phyloP scores from a whole-genome alignment of 2,113 vertebrate species.

The Tretioscincus oriximinensis region DNA sequence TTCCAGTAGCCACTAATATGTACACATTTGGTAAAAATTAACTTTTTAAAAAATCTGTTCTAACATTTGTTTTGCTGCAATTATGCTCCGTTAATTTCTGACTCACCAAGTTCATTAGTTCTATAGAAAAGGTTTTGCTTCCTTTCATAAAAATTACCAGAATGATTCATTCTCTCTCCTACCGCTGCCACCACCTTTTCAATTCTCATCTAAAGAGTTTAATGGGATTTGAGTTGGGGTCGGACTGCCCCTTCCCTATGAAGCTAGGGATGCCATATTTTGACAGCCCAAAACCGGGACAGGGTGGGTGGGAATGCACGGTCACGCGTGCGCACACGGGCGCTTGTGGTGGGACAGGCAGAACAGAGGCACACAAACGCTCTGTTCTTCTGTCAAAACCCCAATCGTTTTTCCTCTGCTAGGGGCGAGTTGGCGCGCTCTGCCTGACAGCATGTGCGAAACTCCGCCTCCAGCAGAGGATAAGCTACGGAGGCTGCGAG shows the following conservation, averaged over 20 bases:
- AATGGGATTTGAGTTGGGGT: neutral
- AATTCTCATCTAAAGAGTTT: neutral
- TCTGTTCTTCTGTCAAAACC: too few relatives aligned
- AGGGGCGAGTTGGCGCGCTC: too few relatives aligned
- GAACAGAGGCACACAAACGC: too few relatives aligned
- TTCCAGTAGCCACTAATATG: neutral
- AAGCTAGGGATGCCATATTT: too few relatives aligned
- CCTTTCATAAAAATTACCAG: conserved; percentile 36
- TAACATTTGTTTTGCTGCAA: conserved; percentile 29
- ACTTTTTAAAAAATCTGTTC: conserved; percentile 49
- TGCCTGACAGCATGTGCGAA: too few relatives aligned
- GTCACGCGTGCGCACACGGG: too few relatives aligned
- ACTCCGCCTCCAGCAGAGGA: too few relatives aligned
- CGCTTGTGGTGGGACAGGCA: too few relatives aligned
- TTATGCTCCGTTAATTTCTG: neutral
- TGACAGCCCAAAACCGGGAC: too few relatives aligned
- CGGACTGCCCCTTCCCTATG: conserved; percentile 7
- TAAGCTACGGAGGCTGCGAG: too few relatives aligned
- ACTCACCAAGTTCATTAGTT: neutral
- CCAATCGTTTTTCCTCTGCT: too few relatives aligned
- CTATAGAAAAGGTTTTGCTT: conserved; percentile 22
- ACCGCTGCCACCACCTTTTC: neutral
- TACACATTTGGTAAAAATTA: conserved; percentile 34
- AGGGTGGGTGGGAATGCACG: too few relatives aligned
- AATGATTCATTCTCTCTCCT: neutral